Base-by-base conservation (phyloP, 2,113 vertebrate genomes). In the Platichthys flesus region DNA sequence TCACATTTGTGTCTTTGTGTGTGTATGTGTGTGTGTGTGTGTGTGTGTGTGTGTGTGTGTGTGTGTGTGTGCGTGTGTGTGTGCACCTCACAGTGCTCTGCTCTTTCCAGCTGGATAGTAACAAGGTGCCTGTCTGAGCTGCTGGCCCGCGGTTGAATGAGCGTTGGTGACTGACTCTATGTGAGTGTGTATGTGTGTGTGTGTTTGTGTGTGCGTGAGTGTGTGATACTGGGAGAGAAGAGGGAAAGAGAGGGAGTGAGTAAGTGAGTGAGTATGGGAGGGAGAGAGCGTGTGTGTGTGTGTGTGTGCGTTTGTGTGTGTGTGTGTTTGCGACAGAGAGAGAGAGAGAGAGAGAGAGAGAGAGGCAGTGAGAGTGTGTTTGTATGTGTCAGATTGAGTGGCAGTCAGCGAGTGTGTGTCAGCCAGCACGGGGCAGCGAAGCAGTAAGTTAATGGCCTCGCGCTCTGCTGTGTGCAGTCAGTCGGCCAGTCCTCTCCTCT, bases 81-180 rank as follows among this genome's bases (percentile, higher is more conserved):
- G 84, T 73, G 71, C 71, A 66, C 55, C 40, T 55, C 47, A 7
- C 42, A 14, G 15, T 45, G 84, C 88, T 88, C 81, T 74, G 78
- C 83, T 86, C 85, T 85, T 79, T 88, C 85, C 86, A 86, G 87
- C 88, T 89, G 90, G 82, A 90, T 77, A 78, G 83, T 82, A 86
- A 86, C 82, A 89, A 87, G 88, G 90, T 92, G 85, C 83, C 83
- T 87, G 92, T 88, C 88, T 91, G 84, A 88, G 91, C 85, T 89
- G 82, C 89, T 91, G 91, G 92, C 92, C 91, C 81, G 90, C 90
- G 86, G 86, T 80, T 90, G 91, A 92, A 87, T 88, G 88, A 88
- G 92, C 80, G 75, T 76, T 85, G 86, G 87, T 82, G 87, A 85
- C 88, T 89, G 90, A 87, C 79, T 91, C 78, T 85, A 37, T 78